A percentile compares a stretch with the other conserved stretches of the same genome.
Evolutionary conservation across 2,888 invertebrate genomes (phyloP).

Genomic region (Heliconius cydno): DNA sequence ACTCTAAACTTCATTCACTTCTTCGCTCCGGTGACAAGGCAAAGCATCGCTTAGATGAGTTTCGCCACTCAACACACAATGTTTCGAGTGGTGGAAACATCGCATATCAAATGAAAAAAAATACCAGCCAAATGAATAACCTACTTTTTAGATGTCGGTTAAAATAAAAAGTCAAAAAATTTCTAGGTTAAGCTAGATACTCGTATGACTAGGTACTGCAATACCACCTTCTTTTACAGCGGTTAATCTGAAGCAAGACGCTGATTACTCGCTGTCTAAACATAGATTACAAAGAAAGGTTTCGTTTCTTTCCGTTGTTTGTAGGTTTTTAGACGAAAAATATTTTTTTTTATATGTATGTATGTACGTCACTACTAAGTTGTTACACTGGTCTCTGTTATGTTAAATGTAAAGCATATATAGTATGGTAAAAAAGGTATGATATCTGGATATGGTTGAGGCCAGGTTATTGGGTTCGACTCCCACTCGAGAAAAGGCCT

Average conservation of each 20-base stretch:
- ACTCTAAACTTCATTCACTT: background rate
- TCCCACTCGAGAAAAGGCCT: no score
- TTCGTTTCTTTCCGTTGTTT: background rate
- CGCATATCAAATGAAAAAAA: no score
- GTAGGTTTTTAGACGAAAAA: background rate
- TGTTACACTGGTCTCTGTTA: no score
- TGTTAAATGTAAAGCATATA: no score
- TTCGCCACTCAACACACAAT: background rate
- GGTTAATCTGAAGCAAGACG: constrained; percentile 3
- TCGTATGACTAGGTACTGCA: background rate
- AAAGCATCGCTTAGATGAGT: background rate
- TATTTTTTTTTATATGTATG: background rate
- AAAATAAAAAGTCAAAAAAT: no score
- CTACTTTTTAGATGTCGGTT: no score
- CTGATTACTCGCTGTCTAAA: background rate
- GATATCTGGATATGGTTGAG: no score
- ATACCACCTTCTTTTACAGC: background rate
- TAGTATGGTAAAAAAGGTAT: no score
- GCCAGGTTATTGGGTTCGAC: no score
- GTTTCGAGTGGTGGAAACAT: background rate
- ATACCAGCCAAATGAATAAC: no score
- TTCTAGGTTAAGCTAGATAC: background rate
- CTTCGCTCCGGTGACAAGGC: background rate
- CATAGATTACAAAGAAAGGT: background rate
- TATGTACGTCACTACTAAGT: background rate